Conservation (phyloP, 2,888 invertebrate genomes). For the Brenthis ino region DNA sequence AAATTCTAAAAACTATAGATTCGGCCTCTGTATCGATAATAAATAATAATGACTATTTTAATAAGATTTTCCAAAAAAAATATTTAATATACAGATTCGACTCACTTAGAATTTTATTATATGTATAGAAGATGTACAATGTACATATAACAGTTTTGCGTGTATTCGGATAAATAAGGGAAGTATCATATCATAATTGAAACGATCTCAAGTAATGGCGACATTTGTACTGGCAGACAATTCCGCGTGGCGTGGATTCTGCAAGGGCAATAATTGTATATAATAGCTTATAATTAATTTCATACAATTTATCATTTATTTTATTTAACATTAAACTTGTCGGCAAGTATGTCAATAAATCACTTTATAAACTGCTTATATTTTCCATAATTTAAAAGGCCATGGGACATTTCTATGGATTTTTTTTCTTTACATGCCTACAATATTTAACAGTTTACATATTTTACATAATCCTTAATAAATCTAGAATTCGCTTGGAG, state of each 20-base stretch:
- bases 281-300: slow-evolving; percentile 10
- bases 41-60: no score
- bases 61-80: no score
- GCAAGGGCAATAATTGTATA: not conserved
- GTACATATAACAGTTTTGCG: no score
- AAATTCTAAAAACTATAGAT: no score
- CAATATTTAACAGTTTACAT: no score
- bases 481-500: no score
- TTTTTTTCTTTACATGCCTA: no score
- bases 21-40: no score
- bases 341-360: slow-evolving; percentile 6
- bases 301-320: slow-evolving; percentile 1
- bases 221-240: not conserved
- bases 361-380: not conserved
- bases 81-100: no score
- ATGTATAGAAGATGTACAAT: no score
- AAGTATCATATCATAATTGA: slow-evolving; percentile 10
- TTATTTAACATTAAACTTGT: not conserved
- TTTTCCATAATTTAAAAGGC: not conserved
- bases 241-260: slow-evolving; percentile 7
- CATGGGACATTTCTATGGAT: not conserved
- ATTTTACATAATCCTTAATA: no score
- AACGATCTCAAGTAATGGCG: not conserved
- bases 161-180: not conserved
- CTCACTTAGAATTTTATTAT: no score